phyloP scores from a whole-genome alignment of 2,797 vertebrate genomes.

The Rhinatrema bivittatum region DNA sequence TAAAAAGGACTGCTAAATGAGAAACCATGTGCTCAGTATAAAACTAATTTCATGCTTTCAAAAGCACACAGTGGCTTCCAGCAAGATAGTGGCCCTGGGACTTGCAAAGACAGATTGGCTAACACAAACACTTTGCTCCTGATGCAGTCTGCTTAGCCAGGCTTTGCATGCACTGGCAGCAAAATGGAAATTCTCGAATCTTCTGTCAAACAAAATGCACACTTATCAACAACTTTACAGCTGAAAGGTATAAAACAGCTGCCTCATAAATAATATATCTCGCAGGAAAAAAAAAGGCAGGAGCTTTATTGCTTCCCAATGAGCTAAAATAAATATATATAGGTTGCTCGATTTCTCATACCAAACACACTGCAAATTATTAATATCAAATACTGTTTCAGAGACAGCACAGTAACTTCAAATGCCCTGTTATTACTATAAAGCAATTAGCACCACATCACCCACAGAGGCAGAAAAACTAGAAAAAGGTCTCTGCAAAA shows the following conservation, averaged over 20 bases:
- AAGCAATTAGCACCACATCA: constrained; percentile 5
- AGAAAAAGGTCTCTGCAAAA: constrained; percentile 2
- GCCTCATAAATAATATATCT: constrained; percentile 51
- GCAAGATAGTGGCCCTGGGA: constrained; percentile 69
- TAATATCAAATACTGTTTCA: constrained; percentile 21
- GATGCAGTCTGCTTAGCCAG: constrained; percentile 56
- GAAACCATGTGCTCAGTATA: constrained; percentile 65
- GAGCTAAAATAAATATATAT: constrained; percentile 20
- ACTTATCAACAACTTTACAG: constrained; percentile 51
- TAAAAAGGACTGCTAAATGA: constrained; percentile 67
- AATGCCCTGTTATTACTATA: constrained; percentile 1
- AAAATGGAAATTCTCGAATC: constrained; percentile 56
- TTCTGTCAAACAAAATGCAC: constrained; percentile 55
- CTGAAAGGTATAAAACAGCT: constrained; percentile 51
- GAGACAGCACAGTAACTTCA: constrained; percentile 8
- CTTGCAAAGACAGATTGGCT: constrained; percentile 63
- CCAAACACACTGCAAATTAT: constrained; percentile 26
- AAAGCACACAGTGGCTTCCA: constrained; percentile 69
- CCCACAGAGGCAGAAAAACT: not conserved
- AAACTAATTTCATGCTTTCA: constrained; percentile 83
- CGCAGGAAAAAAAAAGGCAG: constrained; percentile 42
- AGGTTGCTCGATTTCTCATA: constrained; percentile 22
- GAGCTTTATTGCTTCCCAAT: constrained; percentile 40
- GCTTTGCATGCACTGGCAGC: constrained; percentile 56
- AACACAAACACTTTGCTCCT: constrained; percentile 59